Evolutionary conservation across 2,797 vertebrate genomes (phyloP).

Genomic region (Ibycter americanus): DNA sequence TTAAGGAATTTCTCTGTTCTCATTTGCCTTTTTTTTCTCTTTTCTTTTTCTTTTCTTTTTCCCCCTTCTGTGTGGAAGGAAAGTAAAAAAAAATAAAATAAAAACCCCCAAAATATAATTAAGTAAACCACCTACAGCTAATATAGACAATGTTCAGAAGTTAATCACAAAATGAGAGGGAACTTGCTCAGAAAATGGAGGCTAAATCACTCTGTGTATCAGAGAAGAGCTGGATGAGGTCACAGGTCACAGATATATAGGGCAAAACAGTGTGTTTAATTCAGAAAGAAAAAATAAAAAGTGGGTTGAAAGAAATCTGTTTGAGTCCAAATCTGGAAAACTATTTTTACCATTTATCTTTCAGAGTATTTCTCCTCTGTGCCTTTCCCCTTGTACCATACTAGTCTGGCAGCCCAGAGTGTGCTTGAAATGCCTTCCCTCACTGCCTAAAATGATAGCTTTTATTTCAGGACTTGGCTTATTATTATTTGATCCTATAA

Average conservation of each 20-base stretch:
- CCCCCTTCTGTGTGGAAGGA: background rate
- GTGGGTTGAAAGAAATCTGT: background rate
- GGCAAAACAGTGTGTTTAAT: background rate
- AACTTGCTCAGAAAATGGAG: background rate
- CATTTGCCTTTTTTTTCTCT: background rate
- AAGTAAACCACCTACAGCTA: background rate
- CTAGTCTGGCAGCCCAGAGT: background rate
- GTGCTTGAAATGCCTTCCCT: conserved; percentile 32
- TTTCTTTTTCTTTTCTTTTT: no score
- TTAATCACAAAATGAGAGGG: background rate
- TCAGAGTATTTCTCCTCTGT: background rate
- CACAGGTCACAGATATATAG: background rate
- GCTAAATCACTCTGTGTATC: background rate
- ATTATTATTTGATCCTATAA: conserved; percentile 63
- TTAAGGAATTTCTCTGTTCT: background rate
- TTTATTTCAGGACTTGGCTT: conserved; percentile 52
- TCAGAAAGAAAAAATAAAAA: background rate
- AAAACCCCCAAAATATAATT: background rate
- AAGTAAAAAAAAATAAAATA: background rate
- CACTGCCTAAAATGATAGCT: background rate
- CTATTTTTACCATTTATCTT: conserved; percentile 21
- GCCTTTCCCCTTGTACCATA: background rate
- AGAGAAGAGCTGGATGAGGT: background rate
- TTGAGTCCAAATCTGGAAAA: conserved; percentile 13
- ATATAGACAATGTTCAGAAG: background rate